A percentile compares a stretch with the other conserved stretches of the same genome.
Conservation (phyloP, 2,888 invertebrate species). For the Standfussiana lucernea region DNA sequence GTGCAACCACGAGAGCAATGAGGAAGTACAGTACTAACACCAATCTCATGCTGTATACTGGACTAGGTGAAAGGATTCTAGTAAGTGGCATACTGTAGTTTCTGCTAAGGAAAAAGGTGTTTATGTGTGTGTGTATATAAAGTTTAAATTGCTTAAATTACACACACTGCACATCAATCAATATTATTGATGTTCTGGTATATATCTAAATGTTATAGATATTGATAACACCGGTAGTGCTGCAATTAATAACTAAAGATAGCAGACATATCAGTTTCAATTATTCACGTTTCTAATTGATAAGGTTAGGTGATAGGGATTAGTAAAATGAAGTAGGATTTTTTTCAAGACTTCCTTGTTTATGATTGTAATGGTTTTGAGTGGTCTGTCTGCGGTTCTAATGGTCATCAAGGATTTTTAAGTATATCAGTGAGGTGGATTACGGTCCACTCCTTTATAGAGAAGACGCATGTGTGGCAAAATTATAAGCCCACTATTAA, state of each 20-base stretch:
- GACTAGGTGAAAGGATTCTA: background rate
- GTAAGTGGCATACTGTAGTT: background rate
- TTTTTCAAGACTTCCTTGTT: background rate
- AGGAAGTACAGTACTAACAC: background rate
- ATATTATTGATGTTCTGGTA: conserved; percentile 21
- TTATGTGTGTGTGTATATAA: background rate
- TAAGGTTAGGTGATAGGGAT: conserved; percentile 20
- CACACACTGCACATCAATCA: conserved; percentile 12
- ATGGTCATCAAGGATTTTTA: background rate
- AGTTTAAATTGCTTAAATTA: conserved; percentile 4
- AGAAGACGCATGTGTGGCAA: background rate
- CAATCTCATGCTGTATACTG: background rate
- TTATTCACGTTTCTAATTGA: conserved; percentile 27
- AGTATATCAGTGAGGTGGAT: background rate
- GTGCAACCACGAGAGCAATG: background rate
- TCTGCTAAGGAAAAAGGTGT: background rate
- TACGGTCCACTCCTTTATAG: background rate
- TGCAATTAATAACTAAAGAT: conserved; percentile 15
- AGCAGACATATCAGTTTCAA: conserved; percentile 10
- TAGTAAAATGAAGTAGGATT: conserved; percentile 4
- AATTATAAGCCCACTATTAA: background rate
- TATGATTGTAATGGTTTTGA: background rate
- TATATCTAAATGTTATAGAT: conserved; percentile 30
- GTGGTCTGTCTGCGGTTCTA: background rate
- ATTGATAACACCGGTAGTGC: conserved; percentile 31